These are phyloP conservation scores for Timandra comae DNA, from an alignment of 2,888 invertebrate genomes.

Conservation along the genomic window DNA sequence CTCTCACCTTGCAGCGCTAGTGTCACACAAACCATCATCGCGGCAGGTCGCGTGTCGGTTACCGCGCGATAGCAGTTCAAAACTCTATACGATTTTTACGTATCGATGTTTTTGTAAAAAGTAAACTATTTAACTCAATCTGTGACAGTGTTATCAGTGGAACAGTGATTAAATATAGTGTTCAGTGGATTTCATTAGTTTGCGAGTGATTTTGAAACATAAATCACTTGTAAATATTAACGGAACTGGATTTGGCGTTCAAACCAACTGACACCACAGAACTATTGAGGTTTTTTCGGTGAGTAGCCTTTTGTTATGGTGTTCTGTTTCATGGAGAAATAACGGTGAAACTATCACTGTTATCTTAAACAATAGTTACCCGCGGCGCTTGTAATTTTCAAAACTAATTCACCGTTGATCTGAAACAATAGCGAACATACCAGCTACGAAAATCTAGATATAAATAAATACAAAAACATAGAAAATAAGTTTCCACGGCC, in stretches of 20 bases:
- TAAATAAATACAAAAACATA: too few species aligned
- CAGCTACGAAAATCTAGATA: too few species aligned
- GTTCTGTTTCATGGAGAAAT: slow-evolving; percentile 44
- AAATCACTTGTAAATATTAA: slow-evolving; percentile 60
- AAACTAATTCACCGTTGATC: neutral
- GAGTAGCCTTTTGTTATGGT: slow-evolving; percentile 57
- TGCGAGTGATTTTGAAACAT: slow-evolving; percentile 54
- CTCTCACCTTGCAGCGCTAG: slow-evolving; percentile 17
- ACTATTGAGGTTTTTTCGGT: slow-evolving; percentile 50
- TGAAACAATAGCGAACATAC: too few species aligned
- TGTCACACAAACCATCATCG: slow-evolving; percentile 17
- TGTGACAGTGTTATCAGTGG: slow-evolving; percentile 52
- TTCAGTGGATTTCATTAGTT: slow-evolving; percentile 36
- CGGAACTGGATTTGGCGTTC: slow-evolving; percentile 56
- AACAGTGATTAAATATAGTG: slow-evolving; percentile 42
- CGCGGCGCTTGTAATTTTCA: too few species aligned
- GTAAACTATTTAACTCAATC: slow-evolving; percentile 25
- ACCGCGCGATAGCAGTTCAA: slow-evolving; percentile 24
- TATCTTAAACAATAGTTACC: slow-evolving; percentile 8
- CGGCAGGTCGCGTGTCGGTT: slow-evolving; percentile 11
- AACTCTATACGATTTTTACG: slow-evolving; percentile 53
- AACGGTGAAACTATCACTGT: slow-evolving; percentile 30
- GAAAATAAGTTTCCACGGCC: too few species aligned
- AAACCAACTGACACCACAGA: slow-evolving; percentile 31
- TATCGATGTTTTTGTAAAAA: slow-evolving; percentile 47